A percentile compares a stretch with the other conserved stretches of the same genome.
These are phyloP conservation scores for Drosophila anomalipes DNA, from an alignment of 2,888 invertebrate genomes.

Conservation along the genomic window DNA sequence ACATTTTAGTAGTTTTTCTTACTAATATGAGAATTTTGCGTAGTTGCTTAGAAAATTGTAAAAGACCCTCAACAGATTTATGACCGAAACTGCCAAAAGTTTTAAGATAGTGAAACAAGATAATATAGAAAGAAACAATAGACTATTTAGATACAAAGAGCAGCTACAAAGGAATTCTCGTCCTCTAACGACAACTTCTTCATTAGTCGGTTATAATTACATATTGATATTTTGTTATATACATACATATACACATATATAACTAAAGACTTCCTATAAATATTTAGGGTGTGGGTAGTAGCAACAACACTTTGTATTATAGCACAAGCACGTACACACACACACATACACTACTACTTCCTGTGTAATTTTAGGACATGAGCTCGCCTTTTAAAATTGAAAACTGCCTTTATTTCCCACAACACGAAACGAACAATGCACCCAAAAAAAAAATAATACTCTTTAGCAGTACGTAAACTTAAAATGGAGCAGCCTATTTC, in stretches of 20 bases:
- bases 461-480: conserved; percentile 55
- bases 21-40: conserved; percentile 82
- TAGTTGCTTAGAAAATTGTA: conserved; percentile 44
- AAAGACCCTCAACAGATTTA: conserved; percentile 24
- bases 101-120: conserved; percentile 22
- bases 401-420: conserved; percentile 73
- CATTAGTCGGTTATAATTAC: conserved; percentile 81
- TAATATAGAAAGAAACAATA: conserved; percentile 18
- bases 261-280: conserved; percentile 75
- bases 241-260: conserved; percentile 40
- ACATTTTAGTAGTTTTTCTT: conserved; percentile 63
- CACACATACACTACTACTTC: conserved; percentile 62
- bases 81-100: conserved; percentile 73
- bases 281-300: conserved; percentile 80
- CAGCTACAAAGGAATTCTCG: conserved; percentile 81
- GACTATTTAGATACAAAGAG: conserved; percentile 24
- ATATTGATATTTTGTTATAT: conserved; percentile 58
- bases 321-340: conserved; percentile 66
- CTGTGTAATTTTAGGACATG: conserved; percentile 62
- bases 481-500: conserved; percentile 23
- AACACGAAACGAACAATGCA: conserved; percentile 69
- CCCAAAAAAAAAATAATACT: conserved; percentile 61
- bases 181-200: conserved; percentile 83
- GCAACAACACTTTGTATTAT: conserved; percentile 73
- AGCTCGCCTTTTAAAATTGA: conserved; percentile 67